phyloP scores from a whole-genome alignment of 2,113 vertebrate genomes.

The Cynocephalus volans region DNA sequence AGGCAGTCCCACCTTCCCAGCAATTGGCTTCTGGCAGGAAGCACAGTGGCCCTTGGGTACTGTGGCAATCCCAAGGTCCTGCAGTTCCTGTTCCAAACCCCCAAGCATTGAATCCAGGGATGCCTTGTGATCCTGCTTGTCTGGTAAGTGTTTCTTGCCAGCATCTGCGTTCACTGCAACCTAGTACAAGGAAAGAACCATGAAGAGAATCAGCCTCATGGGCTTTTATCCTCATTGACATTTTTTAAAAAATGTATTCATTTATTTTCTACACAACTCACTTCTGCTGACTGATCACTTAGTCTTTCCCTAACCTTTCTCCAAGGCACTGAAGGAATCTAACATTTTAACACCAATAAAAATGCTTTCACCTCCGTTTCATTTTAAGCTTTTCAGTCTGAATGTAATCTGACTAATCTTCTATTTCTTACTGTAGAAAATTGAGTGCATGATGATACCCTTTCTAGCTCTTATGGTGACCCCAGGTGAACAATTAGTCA shows the following conservation, averaged over 20 bases:
- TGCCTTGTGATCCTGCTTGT: conserved; percentile 28
- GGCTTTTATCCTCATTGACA: too few relatives aligned
- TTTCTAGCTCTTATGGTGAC: not conserved
- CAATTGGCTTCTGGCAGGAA: conserved; percentile 93
- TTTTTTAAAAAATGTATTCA: not conserved
- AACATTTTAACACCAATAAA: not conserved
- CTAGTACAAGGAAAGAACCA: conserved; percentile 66
- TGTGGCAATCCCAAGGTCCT: conserved; percentile 94
- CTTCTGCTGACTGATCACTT: not conserved
- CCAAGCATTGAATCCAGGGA: conserved; percentile 93
- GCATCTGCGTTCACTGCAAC: not conserved
- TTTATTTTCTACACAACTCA: not conserved
- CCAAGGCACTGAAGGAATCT: not conserved
- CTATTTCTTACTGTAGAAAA: not conserved
- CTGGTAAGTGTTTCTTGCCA: not conserved
- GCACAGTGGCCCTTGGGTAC: conserved; percentile 91
- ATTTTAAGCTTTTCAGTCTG: not conserved
- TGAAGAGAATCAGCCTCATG: not conserved
- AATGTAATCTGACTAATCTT: not conserved
- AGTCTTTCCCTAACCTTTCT: not conserved
- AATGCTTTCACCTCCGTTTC: not conserved
- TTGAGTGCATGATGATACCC: not conserved
- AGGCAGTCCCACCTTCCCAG: conserved; percentile 91
- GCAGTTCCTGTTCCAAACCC: conserved; percentile 92
- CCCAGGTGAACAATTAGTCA: not conserved